These are phyloP conservation scores for Smittia aterrima DNA, from an alignment of 2,888 invertebrate species.

Conservation along the genomic window DNA sequence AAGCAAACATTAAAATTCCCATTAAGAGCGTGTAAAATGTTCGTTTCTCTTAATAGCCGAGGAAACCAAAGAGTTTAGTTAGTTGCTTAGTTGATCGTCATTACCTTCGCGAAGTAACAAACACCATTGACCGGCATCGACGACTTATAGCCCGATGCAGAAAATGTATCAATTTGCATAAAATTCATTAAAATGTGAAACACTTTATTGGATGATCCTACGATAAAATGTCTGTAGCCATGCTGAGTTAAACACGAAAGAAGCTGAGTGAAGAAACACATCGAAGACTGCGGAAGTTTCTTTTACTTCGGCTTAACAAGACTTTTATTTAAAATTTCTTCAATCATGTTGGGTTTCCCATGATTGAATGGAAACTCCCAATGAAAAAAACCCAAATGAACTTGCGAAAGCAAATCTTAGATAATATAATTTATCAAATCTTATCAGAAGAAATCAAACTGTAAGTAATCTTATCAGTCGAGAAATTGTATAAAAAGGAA, in stretches of 20 bases:
- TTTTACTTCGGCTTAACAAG: conserved; percentile 21
- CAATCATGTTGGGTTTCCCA: too few species aligned
- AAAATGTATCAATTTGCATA: conserved; percentile 40
- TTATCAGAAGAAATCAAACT: too few species aligned
- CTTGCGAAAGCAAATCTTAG: too few species aligned
- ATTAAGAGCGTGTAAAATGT: conserved; percentile 34
- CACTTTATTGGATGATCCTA: conserved; percentile 33
- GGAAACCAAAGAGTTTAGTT: background rate
- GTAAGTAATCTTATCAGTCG: too few species aligned
- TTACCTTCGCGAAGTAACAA: background rate
- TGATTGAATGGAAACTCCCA: too few species aligned
- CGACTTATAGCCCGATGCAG: background rate
- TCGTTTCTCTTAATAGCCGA: conserved; percentile 10
- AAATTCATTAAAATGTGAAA: conserved; percentile 38
- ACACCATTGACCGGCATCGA: background rate
- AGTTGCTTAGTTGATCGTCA: background rate
- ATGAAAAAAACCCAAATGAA: too few species aligned
- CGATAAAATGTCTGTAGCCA: conserved; percentile 32
- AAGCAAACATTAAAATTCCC: conserved; percentile 16
- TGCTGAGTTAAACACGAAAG: conserved; percentile 27
- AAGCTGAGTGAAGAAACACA: conserved; percentile 20
- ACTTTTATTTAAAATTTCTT: background rate
- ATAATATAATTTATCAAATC: too few species aligned
- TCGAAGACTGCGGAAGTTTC: background rate
- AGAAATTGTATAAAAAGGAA: too few species aligned